phyloP scores from a whole-genome alignment of 2,888 invertebrate species.

The Calliphora vomitoria region DNA sequence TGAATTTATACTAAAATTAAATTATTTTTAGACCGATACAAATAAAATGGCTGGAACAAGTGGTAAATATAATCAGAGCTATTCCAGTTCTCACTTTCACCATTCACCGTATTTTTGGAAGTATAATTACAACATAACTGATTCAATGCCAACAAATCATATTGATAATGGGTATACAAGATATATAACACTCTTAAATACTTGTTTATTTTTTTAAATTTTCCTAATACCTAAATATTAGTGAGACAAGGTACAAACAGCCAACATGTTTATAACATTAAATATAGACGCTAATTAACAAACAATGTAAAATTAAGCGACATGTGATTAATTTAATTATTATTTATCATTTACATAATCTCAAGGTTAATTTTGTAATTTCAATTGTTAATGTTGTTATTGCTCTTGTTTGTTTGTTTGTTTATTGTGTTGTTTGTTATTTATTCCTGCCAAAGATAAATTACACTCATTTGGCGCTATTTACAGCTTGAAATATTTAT shows the following conservation, averaged over 20 bases:
- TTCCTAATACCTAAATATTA: not conserved
- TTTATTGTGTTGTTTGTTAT: not conserved
- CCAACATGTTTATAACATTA: conserved; percentile 4
- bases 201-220: not conserved
- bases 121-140: no score
- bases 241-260: not conserved
- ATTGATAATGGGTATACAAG: no score
- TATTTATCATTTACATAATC: conserved; percentile 3
- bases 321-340: conserved; percentile 14
- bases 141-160: no score
- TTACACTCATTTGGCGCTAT: conserved; percentile 12
- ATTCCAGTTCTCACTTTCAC: no score
- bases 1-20: no score
- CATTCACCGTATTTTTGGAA: no score
- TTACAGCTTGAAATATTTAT: not conserved
- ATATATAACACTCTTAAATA: no score
- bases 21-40: no score
- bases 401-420: no score
- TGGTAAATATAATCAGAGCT: no score
- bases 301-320: not conserved
- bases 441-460: conserved; percentile 8
- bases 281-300: not conserved
- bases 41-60: no score
- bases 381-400: not conserved
- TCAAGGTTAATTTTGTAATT: not conserved